A percentile compares a stretch with the other conserved stretches of the same genome.
Evolutionary conservation across 2,888 invertebrate species (phyloP).

Genomic region (Meliscaeva auricollis): DNA sequence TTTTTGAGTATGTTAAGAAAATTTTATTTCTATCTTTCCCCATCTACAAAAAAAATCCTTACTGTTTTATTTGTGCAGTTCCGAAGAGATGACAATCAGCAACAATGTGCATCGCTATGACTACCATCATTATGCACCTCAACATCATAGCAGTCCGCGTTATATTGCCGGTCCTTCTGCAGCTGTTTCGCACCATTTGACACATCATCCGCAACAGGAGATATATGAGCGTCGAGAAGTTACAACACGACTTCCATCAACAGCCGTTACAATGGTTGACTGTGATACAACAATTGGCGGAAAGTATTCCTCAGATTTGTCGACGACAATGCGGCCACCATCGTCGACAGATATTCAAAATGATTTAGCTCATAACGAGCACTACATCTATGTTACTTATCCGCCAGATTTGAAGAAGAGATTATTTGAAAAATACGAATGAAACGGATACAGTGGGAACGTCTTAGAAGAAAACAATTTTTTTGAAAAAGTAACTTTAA

Average conservation of each 20-base stretch:
- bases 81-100: conserved; percentile 83
- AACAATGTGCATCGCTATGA: conserved; percentile 79
- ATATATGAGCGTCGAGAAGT: conserved; percentile 84
- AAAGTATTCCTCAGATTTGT: conserved; percentile 70
- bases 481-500: conserved; percentile 52
- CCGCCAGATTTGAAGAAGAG: conserved; percentile 94
- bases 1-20: conserved; percentile 96
- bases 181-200: conserved; percentile 77
- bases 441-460: conserved; percentile 13
- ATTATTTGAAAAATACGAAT: conserved; percentile 87
- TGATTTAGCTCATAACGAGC: conserved; percentile 88
- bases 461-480: conserved; percentile 28
- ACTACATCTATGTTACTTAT: conserved; percentile 94
- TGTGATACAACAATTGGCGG: conserved; percentile 77
- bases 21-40: background rate
- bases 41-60: background rate
- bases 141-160: conserved; percentile 78
- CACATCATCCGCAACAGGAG: conserved; percentile 81
- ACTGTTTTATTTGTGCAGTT: conserved; percentile 79
- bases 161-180: conserved; percentile 79
- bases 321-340: conserved; percentile 80
- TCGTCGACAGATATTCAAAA: conserved; percentile 84
- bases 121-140: conserved; percentile 82
- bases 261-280: conserved; percentile 78
- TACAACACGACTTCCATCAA: conserved; percentile 81